phyloP scores from a whole-genome alignment of 2,888 invertebrate species.

The Dryobotodes eremita region DNA sequence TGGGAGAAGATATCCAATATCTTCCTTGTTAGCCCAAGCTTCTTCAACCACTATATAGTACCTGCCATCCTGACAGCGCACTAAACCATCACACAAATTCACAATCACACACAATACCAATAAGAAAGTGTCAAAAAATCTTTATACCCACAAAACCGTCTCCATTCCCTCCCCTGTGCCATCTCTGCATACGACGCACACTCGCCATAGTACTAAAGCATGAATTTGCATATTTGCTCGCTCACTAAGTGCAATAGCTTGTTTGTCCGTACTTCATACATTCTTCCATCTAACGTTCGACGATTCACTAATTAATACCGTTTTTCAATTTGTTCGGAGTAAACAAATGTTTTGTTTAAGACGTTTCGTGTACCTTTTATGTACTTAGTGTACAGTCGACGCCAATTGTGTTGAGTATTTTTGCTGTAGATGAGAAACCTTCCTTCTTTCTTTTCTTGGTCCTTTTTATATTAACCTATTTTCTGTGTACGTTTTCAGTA shows the following conservation, averaged over 20 bases:
- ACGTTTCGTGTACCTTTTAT: slow-evolving; percentile 20
- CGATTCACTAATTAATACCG: slow-evolving; percentile 80
- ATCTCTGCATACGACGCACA: slow-evolving; percentile 82
- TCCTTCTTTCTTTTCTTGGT: neutral
- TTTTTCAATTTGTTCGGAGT: slow-evolving; percentile 67
- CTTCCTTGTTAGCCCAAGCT: neutral
- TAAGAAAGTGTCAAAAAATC: neutral
- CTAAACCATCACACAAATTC: neutral
- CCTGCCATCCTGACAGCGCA: neutral
- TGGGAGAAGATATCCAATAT: neutral
- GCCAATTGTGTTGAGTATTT: slow-evolving; percentile 28
- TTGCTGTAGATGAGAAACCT: neutral
- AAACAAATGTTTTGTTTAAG: slow-evolving; percentile 66
- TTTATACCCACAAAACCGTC: slow-evolving; percentile 34
- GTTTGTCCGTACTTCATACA: slow-evolving; percentile 86
- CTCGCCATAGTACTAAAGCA: slow-evolving; percentile 81
- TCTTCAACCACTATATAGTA: neutral
- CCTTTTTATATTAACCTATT: slow-evolving; percentile 17
- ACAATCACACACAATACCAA: neutral
- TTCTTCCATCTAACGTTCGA: slow-evolving; percentile 80
- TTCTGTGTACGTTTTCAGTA: neutral
- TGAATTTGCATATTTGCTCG: slow-evolving; percentile 89
- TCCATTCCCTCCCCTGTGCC: slow-evolving; percentile 69
- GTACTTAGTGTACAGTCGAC: slow-evolving; percentile 42
- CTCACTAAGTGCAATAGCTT: slow-evolving; percentile 90